Evolutionary conservation across 2,797 vertebrate genomes (phyloP).

Genomic region (Rhodeus uyekii): DNA sequence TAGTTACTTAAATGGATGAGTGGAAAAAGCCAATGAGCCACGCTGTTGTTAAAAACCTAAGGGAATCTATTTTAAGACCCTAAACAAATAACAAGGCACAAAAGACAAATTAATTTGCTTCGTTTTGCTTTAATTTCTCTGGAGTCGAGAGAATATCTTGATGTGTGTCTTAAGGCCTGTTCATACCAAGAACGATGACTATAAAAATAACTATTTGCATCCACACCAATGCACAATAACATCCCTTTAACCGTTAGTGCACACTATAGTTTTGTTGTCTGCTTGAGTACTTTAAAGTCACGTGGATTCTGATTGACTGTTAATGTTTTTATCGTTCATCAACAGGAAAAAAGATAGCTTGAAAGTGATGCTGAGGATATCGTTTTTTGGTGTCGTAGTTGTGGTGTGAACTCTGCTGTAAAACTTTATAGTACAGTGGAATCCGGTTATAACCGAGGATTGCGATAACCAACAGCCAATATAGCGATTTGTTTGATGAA

Average conservation of each 20-base stretch:
- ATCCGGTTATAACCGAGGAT: too few species aligned
- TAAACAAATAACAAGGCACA: conserved; percentile 2
- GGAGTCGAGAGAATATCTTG: background rate
- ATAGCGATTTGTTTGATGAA: too few species aligned
- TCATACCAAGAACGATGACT: background rate
- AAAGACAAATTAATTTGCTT: conserved; percentile 2
- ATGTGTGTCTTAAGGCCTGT: background rate
- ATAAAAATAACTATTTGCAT: background rate
- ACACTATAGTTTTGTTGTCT: background rate
- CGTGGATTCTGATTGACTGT: background rate
- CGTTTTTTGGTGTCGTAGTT: background rate
- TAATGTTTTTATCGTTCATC: background rate
- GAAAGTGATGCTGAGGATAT: background rate
- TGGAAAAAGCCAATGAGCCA: background rate
- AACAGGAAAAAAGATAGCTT: too few species aligned
- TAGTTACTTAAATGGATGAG: conserved; percentile 14
- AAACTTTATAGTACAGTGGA: too few species aligned
- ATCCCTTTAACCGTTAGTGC: background rate
- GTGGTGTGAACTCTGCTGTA: background rate
- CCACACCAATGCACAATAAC: background rate
- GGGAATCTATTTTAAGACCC: conserved; percentile 13
- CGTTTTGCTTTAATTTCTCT: background rate
- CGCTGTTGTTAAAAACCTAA: conserved; percentile 11
- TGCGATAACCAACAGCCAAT: too few species aligned
- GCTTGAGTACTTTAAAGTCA: too few species aligned